Evolutionary conservation across 2,113 vertebrate species (phyloP), one percentile per base, ranked within the genome.

Genomic region (Tetrax tetrax): DNA sequence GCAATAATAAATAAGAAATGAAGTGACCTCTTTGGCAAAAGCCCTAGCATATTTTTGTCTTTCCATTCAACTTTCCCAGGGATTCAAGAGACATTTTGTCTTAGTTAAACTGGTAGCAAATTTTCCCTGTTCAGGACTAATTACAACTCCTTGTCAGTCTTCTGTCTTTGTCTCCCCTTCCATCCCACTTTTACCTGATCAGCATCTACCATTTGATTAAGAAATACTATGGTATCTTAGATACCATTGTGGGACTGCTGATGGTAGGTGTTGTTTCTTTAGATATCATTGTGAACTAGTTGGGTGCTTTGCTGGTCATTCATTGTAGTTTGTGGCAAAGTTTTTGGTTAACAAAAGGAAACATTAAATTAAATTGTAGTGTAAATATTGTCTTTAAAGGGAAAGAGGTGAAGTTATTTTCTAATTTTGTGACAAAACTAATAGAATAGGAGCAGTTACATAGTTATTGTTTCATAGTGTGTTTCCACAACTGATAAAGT

Each of bases 321-420:
- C 45, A 63, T n/a, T 63, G 50, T 87, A 76, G 38, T 90, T 59
- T 83, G 33, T 53, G 18, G 31, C n/a, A 33, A 77, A 78, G 23
- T 24, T 85, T 96, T 90, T 63, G 29, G 16, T 86, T 89, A 38
- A 41, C 47, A 81, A 59, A 87, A 75, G 43, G 35, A 60, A 66
- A 72, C 37, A 74, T 12, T 17, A 81, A 38, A 74, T 12, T 17
- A 81, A 75, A 35, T 51, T 29, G 3, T 14, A 63, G 28, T 37
- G 24, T 4, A 83, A 75, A 60, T 59, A 75, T 21, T 74, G 21
- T 29, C 8, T 59, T 90, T 59, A 74, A 12, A 50, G 24, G 22
- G 35, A 74, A 78, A 89, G 27, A 79, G 48, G 4, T 64, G 56
- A 68, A 80, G 14, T 1, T 69, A 14, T 54, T 77, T 92, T 63